phyloP scores from a whole-genome alignment of 64 coral and sea anemone genomes.

The Pachyseris speciosa region DNA sequence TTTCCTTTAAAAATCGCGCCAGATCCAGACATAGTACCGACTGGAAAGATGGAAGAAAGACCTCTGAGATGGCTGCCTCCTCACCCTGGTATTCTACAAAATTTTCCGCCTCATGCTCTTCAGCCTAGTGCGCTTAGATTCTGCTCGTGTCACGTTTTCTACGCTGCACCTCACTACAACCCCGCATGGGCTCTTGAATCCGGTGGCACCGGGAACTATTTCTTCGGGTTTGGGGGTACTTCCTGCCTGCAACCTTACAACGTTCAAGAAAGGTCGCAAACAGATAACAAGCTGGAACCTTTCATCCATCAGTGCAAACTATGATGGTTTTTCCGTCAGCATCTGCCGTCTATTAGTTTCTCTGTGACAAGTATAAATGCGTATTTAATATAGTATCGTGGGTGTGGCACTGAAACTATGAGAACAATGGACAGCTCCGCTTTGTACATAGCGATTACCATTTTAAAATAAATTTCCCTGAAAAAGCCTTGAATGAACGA shows the following conservation, averaged over 20 bases:
- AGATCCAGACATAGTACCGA: not conserved
- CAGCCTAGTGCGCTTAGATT: not conserved
- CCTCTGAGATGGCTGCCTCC: not conserved
- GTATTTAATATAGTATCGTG: no score
- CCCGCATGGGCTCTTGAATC: not conserved
- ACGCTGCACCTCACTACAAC: not conserved
- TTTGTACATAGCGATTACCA: no score
- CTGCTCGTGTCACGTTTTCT: conserved; percentile 1
- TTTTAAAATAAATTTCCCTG: no score
- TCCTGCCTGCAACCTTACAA: not conserved
- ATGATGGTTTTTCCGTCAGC: not conserved
- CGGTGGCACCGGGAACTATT: not conserved
- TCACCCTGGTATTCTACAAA: not conserved
- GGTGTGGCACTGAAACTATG: not conserved
- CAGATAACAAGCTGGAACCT: not conserved
- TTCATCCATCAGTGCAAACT: not conserved
- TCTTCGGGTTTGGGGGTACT: not conserved
- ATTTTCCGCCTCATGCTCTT: not conserved
- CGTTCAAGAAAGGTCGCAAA: not conserved
- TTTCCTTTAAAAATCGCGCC: not conserved
- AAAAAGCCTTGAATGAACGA: no score
- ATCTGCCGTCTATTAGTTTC: not conserved
- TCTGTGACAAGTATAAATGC: no score
- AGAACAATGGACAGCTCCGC: no score
- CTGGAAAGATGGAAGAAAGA: not conserved